phyloP scores from a whole-genome alignment of 2,888 invertebrate species.

The Celastrina argiolus region DNA sequence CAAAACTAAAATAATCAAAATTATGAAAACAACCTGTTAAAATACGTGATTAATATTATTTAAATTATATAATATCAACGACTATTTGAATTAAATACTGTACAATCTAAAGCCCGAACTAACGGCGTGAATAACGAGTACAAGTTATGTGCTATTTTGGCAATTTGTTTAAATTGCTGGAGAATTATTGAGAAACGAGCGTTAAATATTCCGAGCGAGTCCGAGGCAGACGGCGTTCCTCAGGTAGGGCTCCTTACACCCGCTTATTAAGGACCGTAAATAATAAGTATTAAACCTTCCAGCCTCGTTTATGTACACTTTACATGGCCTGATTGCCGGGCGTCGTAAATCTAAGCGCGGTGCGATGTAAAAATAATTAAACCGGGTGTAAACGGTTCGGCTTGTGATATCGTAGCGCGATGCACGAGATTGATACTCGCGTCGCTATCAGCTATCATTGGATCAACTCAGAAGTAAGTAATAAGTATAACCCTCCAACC shows the following conservation, averaged over 20 bases:
- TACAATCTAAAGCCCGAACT: background rate
- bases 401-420: conserved; percentile 37
- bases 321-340: conserved; percentile 51
- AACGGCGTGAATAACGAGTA: background rate
- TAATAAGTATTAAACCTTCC: conserved; percentile 66
- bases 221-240: conserved; percentile 42
- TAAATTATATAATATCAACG: background rate
- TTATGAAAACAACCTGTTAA: no score
- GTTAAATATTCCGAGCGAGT: conserved; percentile 64
- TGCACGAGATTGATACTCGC: conserved; percentile 64
- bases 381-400: conserved; percentile 22
- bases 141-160: conserved; percentile 1
- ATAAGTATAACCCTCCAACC: conserved; percentile 59
- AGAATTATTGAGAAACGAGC: conserved; percentile 49
- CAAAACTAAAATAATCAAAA: no score
- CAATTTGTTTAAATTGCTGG: conserved; percentile 38
- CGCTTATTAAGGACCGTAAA: conserved; percentile 70
- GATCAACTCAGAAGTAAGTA: conserved; percentile 73
- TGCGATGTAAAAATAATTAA: conserved; percentile 32
- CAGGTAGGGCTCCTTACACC: conserved; percentile 36
- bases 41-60: no score
- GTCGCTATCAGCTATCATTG: conserved; percentile 71
- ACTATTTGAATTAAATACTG: background rate
- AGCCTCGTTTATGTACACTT: conserved; percentile 60
- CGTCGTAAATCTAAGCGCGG: conserved; percentile 25